Evolutionary conservation across 1,140 invertebrate genomes (phyloP).

Genomic region (Brachionus calyciflorus): DNA sequence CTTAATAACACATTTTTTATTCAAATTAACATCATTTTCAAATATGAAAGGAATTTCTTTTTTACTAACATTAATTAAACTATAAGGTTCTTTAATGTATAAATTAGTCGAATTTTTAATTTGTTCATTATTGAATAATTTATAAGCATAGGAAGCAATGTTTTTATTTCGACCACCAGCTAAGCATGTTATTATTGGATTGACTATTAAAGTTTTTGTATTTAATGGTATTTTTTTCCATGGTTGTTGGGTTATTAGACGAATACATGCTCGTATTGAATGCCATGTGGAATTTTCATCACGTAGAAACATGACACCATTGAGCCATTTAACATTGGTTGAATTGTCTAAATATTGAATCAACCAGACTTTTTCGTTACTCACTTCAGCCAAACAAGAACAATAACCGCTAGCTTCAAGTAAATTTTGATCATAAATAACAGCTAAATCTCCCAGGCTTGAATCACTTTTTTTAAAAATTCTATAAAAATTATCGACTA

Average conservation of each 20-base stretch:
- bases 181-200: slow-evolving; percentile 23
- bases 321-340: neutral
- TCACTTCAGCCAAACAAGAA: slow-evolving; percentile 3
- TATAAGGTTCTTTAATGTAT: neutral
- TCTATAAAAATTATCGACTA: slow-evolving; percentile 3
- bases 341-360: slow-evolving; percentile 8
- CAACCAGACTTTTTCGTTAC: neutral
- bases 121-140: slow-evolving; percentile 32
- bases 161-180: slow-evolving; percentile 34
- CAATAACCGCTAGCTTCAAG: slow-evolving; percentile 18
- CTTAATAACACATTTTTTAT: slow-evolving; percentile 18
- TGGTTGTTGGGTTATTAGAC: slow-evolving; percentile 18
- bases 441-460: neutral
- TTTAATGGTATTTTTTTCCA: slow-evolving; percentile 30
- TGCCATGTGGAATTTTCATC: neutral
- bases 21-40: neutral
- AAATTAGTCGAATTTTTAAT: slow-evolving; percentile 9
- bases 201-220: slow-evolving; percentile 17
- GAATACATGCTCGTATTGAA: neutral
- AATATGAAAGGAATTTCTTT: neutral
- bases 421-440: slow-evolving; percentile 32
- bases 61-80: neutral
- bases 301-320: neutral
- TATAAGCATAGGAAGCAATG: slow-evolving; percentile 13
- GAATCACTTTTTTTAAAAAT: neutral